Conservation (phyloP, 2,888 invertebrate species). For the Sicus ferrugineus region DNA sequence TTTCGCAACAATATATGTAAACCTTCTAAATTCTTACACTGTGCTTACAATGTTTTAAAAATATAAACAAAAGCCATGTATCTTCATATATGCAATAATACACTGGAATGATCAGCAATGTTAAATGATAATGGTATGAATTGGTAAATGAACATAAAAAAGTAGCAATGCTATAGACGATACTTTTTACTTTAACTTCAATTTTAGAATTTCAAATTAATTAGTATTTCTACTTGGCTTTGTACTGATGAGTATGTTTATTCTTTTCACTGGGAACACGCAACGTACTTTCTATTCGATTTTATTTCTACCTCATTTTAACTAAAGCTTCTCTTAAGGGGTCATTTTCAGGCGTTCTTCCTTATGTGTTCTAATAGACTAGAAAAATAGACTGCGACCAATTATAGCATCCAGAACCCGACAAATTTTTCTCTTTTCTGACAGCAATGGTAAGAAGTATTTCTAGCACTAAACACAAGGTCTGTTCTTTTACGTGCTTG, state of each 20-base stretch:
- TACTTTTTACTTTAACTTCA: not conserved
- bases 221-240: not conserved
- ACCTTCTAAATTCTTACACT: not conserved
- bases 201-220: not conserved
- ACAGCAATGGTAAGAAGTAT: no score
- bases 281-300: no score
- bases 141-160: not conserved
- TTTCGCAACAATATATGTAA: not conserved
- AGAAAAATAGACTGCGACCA: no score
- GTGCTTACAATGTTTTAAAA: constrained; percentile 3
- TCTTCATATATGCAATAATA: not conserved
- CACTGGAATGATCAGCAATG: not conserved
- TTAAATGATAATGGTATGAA: constrained; percentile 3
- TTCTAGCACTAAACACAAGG: no score
- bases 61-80: not conserved
- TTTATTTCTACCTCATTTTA: no score
- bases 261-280: no score
- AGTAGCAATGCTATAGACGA: not conserved
- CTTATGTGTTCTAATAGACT: no score
- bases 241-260: not conserved
- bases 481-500: no score
- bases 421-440: no score
- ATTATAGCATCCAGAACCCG: no score
- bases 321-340: no score
- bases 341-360: no score